Conservation (phyloP, 2,888 invertebrate genomes). For the Rosalia funebris region DNA sequence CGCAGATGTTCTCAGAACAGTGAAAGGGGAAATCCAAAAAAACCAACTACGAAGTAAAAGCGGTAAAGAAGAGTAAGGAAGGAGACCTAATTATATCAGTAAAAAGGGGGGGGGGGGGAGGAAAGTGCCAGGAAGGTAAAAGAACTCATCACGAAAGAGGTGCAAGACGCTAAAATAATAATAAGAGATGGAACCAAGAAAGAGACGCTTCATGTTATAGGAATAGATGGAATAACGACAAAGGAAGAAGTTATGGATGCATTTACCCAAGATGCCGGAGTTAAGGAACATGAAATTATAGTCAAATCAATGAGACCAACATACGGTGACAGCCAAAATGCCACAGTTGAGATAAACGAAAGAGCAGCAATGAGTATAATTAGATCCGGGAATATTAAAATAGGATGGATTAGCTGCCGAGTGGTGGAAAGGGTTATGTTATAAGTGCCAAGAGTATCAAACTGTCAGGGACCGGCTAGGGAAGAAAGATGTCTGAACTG, state of each 20-base stretch:
- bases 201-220: not conserved
- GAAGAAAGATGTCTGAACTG: not conserved
- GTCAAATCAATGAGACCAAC: conserved; percentile 3
- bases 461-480: not conserved
- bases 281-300: not conserved
- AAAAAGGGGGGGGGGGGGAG: not conserved
- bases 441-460: not conserved
- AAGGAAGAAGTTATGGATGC: not conserved
- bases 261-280: not conserved
- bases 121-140: not conserved
- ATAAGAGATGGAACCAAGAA: not conserved
- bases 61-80: not conserved
- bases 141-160: not conserved
- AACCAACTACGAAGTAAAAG: not conserved
- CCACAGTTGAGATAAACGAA: not conserved
- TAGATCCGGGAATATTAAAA: not conserved
- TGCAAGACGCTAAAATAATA: not conserved
- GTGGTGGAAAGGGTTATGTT: not conserved
- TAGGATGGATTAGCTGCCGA: not conserved
- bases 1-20: not conserved
- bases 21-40: not conserved
- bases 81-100: not conserved
- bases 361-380: not conserved
- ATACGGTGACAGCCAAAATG: conserved; percentile 1
- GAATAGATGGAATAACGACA: not conserved